Evolutionary conservation across 2,888 invertebrate genomes (phyloP).

Genomic region (Acrocyrtus sp.): DNA sequence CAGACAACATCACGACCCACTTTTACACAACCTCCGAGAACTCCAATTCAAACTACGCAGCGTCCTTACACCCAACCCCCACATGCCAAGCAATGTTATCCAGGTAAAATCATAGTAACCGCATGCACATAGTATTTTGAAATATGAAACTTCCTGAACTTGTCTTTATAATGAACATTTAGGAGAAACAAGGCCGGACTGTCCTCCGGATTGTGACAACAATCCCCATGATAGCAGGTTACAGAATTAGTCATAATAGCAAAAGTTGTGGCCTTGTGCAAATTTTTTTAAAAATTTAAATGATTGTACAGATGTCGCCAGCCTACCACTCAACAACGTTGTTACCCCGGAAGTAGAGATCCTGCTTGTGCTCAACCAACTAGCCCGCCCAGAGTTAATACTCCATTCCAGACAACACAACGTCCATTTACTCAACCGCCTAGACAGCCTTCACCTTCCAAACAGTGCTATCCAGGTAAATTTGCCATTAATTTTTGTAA

Average conservation of each 20-base stretch:
- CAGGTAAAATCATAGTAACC: slow-evolving; percentile 49
- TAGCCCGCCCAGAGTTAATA: too few relatives aligned
- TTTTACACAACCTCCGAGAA: slow-evolving; percentile 32
- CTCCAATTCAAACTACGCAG: slow-evolving; percentile 64
- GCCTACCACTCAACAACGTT: slow-evolving; percentile 12
- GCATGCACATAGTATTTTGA: too few relatives aligned
- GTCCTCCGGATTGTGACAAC: slow-evolving; percentile 51
- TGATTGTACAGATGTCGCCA: slow-evolving; percentile 57
- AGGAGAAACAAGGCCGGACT: slow-evolving; percentile 58
- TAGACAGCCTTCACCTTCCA: slow-evolving; percentile 3
- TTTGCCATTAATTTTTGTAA: slow-evolving; percentile 20
- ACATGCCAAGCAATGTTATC: slow-evolving; percentile 41
- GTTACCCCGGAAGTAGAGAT: slow-evolving; percentile 53
- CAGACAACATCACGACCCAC: slow-evolving; percentile 32
- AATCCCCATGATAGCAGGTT: slow-evolving; percentile 65
- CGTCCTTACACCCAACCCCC: slow-evolving; percentile 18
- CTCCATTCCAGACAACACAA: slow-evolving; percentile 19
- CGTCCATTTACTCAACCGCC: slow-evolving; percentile 18
- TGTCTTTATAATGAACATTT: too few relatives aligned
- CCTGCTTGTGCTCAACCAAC: slow-evolving; percentile 60
- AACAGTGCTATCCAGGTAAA: slow-evolving; percentile 56
- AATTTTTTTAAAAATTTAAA: background rate
- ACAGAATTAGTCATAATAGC: too few relatives aligned
- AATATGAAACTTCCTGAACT: too few relatives aligned
- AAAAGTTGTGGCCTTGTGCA: too few relatives aligned